These are phyloP conservation scores for Beroe ovata DNA, from an alignment of 37 sponge, comb jelly and placozoan genomes.

Conservation along the genomic window DNA sequence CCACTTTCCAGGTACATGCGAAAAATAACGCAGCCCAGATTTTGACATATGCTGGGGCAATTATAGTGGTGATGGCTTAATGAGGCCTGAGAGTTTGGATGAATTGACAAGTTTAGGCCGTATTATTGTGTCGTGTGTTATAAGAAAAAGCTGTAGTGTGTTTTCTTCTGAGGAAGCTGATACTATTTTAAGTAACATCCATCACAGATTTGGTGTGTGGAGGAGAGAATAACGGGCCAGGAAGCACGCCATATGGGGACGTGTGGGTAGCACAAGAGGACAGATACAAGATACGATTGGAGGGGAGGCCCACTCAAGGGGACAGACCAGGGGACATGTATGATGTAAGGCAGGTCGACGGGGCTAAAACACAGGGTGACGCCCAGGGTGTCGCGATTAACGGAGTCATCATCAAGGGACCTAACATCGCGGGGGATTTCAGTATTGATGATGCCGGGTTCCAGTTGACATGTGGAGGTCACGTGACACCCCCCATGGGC, in stretches of 20 bases:
- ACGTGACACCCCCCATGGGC: conserved; percentile 56
- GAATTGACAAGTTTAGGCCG: too few species aligned
- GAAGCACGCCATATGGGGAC: conserved; percentile 22
- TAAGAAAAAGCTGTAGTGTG: too few species aligned
- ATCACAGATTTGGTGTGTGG: conserved; percentile 25
- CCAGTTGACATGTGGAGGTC: conserved; percentile 50
- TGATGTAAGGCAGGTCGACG: conserved; percentile 1
- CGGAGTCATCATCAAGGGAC: conserved; percentile 33
- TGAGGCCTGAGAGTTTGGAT: too few species aligned
- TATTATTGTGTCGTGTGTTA: too few species aligned
- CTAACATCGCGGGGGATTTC: conserved; percentile 52
- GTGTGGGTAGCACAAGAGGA: conserved; percentile 64
- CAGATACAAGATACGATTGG: conserved; percentile 19
- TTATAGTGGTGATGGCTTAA: too few species aligned
- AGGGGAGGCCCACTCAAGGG: conserved; percentile 25
- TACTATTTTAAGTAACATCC: too few species aligned
- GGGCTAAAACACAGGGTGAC: conserved; percentile 6
- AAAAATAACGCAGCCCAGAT: too few species aligned
- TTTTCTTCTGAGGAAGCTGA: too few species aligned
- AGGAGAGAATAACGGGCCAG: conserved; percentile 43
- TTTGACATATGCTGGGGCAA: too few species aligned
- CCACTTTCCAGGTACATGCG: conserved; percentile 24
- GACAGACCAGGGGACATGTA: conserved; percentile 62
- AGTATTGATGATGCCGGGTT: conserved; percentile 62
- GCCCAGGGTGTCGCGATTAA: conserved; percentile 44